These are phyloP conservation scores for Bombus vancouverensis DNA, from an alignment of 1,140 invertebrate genomes.

Conservation along the genomic window DNA sequence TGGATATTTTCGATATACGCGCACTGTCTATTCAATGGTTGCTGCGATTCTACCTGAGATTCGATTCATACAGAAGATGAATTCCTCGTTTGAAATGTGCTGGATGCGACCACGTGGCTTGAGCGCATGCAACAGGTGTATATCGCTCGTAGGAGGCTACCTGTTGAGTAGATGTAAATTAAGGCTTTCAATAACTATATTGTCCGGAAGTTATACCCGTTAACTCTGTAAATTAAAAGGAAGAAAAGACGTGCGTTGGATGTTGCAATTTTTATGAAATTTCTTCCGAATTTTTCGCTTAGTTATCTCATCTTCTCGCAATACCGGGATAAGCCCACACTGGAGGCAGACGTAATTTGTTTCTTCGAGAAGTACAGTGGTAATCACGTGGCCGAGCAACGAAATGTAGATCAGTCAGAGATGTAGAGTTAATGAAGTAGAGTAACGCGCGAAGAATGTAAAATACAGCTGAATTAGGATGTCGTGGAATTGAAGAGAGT, in stretches of 20 bases:
- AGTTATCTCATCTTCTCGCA: background rate
- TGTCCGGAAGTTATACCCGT: too few relatives aligned
- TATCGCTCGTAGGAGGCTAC: background rate
- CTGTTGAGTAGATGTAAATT: background rate
- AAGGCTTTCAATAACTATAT: background rate
- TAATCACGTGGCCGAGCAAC: too few relatives aligned
- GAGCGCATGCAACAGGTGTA: constrained; percentile 21
- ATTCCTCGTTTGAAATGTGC: background rate
- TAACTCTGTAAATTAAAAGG: background rate
- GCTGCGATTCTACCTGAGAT: constrained; percentile 14
- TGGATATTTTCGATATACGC: background rate
- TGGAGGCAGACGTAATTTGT: too few relatives aligned
- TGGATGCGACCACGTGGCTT: too few relatives aligned
- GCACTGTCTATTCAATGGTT: background rate
- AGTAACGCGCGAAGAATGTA: background rate
- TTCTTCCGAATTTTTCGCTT: background rate
- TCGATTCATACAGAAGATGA: background rate
- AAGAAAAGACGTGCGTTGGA: too few relatives aligned
- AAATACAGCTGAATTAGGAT: background rate
- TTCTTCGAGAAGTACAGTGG: too few relatives aligned
- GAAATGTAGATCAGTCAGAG: background rate
- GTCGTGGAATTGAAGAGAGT: background rate
- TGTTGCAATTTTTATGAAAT: too few relatives aligned
- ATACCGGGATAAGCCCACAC: background rate
- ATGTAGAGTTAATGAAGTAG: background rate